Percentiles rank a stretch among this genome's conserved stretches.
Conservation (phyloP, 1,140 invertebrate genomes). For the Ostrea denselamellosa region DNA sequence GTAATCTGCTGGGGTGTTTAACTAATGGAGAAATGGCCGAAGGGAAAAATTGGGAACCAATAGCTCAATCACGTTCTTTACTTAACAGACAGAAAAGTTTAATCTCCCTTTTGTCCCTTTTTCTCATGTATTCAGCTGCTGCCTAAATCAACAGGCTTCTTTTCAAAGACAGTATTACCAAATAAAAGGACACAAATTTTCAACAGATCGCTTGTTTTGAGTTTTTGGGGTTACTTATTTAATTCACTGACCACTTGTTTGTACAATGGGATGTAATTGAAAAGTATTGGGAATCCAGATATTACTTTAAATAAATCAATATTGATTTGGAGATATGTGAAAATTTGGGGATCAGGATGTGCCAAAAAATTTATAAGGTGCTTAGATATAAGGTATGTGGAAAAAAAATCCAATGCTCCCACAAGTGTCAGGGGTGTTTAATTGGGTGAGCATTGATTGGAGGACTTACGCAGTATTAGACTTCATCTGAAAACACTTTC, state of each 20-base stretch:
- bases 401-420: background rate
- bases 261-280: constrained; percentile 20
- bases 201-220: constrained; percentile 32
- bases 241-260: constrained; percentile 21
- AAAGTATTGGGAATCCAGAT: background rate
- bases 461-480: background rate
- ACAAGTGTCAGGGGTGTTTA: constrained; percentile 34
- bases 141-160: constrained; percentile 25
- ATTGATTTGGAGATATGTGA: constrained; percentile 32
- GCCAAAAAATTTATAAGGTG: constrained; percentile 16
- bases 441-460: background rate
- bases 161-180: constrained; percentile 19
- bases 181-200: constrained; percentile 30
- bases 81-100: constrained; percentile 16
- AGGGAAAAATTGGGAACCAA: constrained; percentile 14
- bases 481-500: constrained; percentile 2
- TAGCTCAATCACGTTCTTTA: background rate
- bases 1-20: constrained; percentile 4
- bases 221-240: background rate
- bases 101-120: background rate
- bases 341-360: constrained; percentile 22
- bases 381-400: background rate
- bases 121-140: constrained; percentile 22
- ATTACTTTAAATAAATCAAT: constrained; percentile 36
- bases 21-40: background rate